Conservation (phyloP, 35 echinoderm and acorn worm species). For the Ptychodera flava region DNA sequence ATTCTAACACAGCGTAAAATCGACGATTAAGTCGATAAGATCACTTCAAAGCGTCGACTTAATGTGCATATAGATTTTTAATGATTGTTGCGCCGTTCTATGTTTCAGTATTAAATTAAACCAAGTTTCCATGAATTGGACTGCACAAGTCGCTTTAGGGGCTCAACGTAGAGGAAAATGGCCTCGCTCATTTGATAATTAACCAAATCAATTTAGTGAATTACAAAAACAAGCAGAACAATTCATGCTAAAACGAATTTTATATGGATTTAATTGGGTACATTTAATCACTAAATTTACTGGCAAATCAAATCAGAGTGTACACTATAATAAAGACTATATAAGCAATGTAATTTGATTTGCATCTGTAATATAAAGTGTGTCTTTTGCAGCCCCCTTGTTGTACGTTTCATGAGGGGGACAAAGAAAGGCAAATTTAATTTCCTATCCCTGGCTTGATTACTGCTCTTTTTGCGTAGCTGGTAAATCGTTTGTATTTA, state of each 20-base stretch:
- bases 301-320: neutral
- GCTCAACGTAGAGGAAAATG: neutral
- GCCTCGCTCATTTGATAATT: neutral
- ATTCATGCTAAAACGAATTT: neutral
- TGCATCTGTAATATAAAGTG: neutral
- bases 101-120: too few relatives aligned
- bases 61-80: too few relatives aligned
- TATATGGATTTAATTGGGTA: constrained; percentile 2
- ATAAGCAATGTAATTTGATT: neutral
- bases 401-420: neutral
- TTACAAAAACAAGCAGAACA: neutral
- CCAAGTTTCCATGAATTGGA: too few relatives aligned
- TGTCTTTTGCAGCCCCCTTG: neutral
- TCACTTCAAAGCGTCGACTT: too few relatives aligned
- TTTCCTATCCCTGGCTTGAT: neutral
- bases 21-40: too few relatives aligned
- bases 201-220: neutral
- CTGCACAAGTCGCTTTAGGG: too few relatives aligned
- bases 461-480: neutral
- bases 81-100: too few relatives aligned
- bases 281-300: neutral
- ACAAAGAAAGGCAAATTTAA: neutral
- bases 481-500: neutral
- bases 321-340: neutral
- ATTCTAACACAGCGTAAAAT: too few relatives aligned